phyloP scores from a whole-genome alignment of 2,113 vertebrate species.

The Aleadryas rufinucha region DNA sequence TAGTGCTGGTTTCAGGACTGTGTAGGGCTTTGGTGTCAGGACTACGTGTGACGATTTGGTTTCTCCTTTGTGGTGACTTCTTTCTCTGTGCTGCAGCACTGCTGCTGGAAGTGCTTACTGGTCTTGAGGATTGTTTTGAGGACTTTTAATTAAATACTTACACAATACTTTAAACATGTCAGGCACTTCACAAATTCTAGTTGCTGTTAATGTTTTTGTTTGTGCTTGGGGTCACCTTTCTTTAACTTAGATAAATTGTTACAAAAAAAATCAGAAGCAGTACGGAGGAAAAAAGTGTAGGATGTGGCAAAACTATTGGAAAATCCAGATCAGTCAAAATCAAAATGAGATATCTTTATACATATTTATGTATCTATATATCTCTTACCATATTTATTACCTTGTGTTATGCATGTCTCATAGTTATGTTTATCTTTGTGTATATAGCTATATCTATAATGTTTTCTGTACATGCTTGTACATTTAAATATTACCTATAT shows the following conservation, averaged over 20 bases:
- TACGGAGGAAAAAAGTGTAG: background rate
- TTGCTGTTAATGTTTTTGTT: background rate
- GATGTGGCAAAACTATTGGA: background rate
- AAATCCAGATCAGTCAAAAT: background rate
- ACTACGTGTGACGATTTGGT: fast-evolving
- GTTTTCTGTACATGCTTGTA: background rate
- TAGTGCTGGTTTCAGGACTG: background rate
- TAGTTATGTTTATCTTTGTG: background rate
- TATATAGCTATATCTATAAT: background rate
- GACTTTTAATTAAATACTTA: background rate
- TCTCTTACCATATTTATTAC: background rate
- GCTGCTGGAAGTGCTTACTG: background rate
- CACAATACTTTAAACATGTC: background rate
- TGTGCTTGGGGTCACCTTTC: background rate
- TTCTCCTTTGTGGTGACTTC: background rate
- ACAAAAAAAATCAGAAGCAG: background rate
- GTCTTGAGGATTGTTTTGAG: background rate
- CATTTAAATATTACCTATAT: background rate
- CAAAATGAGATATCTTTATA: background rate
- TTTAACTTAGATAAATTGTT: background rate
- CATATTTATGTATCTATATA: background rate
- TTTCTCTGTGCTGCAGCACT: background rate
- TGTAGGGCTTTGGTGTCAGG: background rate
- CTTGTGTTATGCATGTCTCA: background rate
- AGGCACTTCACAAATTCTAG: background rate